Conservation (phyloP, 2,113 vertebrate genomes). For the Panthera uncia region DNA sequence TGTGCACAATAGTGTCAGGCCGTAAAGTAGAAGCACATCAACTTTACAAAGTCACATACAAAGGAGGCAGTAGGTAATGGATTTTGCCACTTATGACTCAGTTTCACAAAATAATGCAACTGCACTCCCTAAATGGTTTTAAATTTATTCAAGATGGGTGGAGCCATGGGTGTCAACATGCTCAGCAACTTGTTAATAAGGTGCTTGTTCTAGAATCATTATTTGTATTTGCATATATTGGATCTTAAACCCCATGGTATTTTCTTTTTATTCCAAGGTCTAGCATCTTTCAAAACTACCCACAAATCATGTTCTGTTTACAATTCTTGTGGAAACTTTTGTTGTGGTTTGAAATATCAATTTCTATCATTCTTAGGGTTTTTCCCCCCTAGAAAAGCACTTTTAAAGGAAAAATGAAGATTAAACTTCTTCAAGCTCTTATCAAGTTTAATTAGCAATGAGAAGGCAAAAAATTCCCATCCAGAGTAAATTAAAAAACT, state of each 20-base stretch:
- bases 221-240: conserved; percentile 10
- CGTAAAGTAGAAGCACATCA: conserved; percentile 70
- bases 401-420: conserved; percentile 64
- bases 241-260: conserved; percentile 35
- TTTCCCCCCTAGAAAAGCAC: neutral
- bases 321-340: conserved; percentile 48
- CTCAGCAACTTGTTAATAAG: conserved; percentile 46
- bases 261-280: conserved; percentile 61
- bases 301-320: conserved; percentile 56
- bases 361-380: conserved; percentile 7
- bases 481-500: conserved; percentile 12
- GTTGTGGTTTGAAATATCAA: conserved; percentile 41
- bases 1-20: conserved; percentile 53
- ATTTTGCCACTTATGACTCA: conserved; percentile 69
- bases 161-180: conserved; percentile 33
- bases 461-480: neutral
- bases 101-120: conserved; percentile 68
- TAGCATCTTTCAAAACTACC: conserved; percentile 56
- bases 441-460: conserved; percentile 48
- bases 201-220: conserved; percentile 55
- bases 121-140: conserved; percentile 51
- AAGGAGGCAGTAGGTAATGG: conserved; percentile 47
- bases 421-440: conserved; percentile 43
- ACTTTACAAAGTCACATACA: conserved; percentile 64
- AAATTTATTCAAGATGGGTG: conserved; percentile 70